A percentile compares a stretch with the other conserved stretches of the same genome.
phyloP scores from a whole-genome alignment of 2,113 vertebrate species.

The Tragelaphus imberbis region DNA sequence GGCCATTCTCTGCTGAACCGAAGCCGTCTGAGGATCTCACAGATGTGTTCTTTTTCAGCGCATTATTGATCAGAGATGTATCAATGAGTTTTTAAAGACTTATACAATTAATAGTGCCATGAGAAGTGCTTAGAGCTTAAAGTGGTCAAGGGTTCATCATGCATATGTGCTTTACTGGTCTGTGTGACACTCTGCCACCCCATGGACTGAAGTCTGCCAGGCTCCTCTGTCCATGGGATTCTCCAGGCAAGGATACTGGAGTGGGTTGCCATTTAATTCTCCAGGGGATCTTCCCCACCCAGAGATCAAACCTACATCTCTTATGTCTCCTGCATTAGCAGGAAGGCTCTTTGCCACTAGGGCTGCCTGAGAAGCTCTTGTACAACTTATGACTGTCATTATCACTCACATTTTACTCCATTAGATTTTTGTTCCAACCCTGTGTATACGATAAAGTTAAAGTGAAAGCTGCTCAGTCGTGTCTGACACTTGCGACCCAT shows the following conservation, averaged over 20 bases:
- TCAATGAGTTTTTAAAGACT: neutral
- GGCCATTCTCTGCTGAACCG: neutral
- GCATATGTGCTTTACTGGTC: neutral
- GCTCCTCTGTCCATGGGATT: neutral
- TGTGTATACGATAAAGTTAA: neutral
- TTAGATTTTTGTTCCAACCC: neutral
- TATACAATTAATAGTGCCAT: neutral
- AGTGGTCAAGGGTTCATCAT: neutral
- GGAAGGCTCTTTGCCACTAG: neutral
- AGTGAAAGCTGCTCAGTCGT: neutral
- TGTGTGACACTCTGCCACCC: rapidly evolving
- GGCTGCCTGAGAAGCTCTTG: neutral
- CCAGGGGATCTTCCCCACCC: neutral
- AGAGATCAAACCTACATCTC: rapidly evolving
- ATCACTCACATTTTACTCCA: neutral
- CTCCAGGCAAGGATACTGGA: neutral
- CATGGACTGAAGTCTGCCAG: neutral
- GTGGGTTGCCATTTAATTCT: rapidly evolving
- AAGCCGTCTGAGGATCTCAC: neutral
- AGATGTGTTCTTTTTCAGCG: neutral
- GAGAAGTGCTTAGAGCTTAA: neutral
- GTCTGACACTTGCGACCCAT: neutral
- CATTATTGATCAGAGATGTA: neutral
- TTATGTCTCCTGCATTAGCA: neutral
- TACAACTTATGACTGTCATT: neutral